Conservation (phyloP, 2,113 vertebrate genomes). For the Panthera leo region DNA sequence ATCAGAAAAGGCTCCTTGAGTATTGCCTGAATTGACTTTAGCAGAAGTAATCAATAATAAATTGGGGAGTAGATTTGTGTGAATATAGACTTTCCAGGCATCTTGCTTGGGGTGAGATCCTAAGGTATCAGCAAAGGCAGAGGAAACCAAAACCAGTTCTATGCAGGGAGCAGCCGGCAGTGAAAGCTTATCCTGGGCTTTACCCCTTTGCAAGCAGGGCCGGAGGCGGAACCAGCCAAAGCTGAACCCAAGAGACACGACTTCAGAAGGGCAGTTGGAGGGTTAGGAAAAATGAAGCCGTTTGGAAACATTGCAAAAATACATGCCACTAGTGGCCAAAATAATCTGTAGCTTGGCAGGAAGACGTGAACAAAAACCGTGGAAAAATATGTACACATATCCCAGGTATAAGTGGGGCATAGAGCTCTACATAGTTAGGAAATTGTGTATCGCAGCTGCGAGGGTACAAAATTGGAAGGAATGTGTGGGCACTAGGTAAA, state of each 20-base stretch:
- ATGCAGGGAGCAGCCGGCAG: background rate
- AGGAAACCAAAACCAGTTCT: background rate
- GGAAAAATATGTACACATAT: background rate
- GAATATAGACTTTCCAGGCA: background rate
- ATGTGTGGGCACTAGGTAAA: background rate
- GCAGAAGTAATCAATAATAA: background rate
- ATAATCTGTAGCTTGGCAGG: background rate
- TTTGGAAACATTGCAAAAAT: background rate
- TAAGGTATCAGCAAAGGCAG: background rate
- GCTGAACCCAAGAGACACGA: background rate
- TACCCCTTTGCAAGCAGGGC: background rate
- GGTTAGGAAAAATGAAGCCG: background rate
- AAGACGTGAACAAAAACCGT: background rate
- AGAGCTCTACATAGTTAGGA: background rate
- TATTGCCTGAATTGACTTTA: background rate
- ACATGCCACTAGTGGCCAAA: background rate
- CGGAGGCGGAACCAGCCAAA: background rate
- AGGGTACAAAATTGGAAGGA: background rate
- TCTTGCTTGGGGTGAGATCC: background rate
- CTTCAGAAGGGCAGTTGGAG: background rate
- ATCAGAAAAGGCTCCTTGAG: background rate
- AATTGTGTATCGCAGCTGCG: background rate
- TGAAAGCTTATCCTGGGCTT: background rate
- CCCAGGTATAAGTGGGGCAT: background rate
- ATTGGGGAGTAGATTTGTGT: background rate